These are phyloP conservation scores for Maconellicoccus hirsutus DNA, from an alignment of 1,140 invertebrate species.

Conservation along the genomic window DNA sequence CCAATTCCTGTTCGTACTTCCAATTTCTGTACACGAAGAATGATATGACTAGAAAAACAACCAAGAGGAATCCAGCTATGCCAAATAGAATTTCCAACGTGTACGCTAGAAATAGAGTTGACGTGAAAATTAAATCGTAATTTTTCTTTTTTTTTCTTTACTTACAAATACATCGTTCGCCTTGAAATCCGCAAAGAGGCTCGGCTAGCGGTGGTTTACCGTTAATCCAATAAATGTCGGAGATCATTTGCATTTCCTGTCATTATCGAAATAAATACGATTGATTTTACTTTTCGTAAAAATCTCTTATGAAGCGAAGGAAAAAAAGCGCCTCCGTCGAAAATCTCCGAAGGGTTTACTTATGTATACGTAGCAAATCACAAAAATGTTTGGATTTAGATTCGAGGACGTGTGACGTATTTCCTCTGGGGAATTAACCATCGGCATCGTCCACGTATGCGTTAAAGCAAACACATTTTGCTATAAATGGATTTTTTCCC, in stretches of 20 bases:
- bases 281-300: too few relatives aligned
- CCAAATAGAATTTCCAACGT: slow-evolving; percentile 58
- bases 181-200: slow-evolving; percentile 80
- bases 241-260: slow-evolving; percentile 23
- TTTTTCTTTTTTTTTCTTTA: too few relatives aligned
- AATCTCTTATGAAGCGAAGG: too few relatives aligned
- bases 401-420: too few relatives aligned
- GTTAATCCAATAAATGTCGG: slow-evolving; percentile 57
- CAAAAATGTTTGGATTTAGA: too few relatives aligned
- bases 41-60: slow-evolving; percentile 54
- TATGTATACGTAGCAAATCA: too few relatives aligned
- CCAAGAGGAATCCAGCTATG: slow-evolving; percentile 58
- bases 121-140: background rate
- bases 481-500: too few relatives aligned
- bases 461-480: too few relatives aligned
- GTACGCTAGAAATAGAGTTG: slow-evolving; percentile 45
- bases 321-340: too few relatives aligned
- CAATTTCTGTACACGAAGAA: slow-evolving; percentile 75
- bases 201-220: slow-evolving; percentile 75
- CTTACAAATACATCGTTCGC: slow-evolving; percentile 75
- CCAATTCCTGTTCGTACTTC: slow-evolving; percentile 88
- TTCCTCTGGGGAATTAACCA: too few relatives aligned
- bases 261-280: background rate
- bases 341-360: too few relatives aligned
- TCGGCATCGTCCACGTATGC: too few relatives aligned